Percentiles rank a stretch among this genome's conserved stretches.
These are phyloP conservation scores for Tenthredo scrophulariae DNA, from an alignment of 2,888 invertebrate genomes.

Conservation along the genomic window DNA sequence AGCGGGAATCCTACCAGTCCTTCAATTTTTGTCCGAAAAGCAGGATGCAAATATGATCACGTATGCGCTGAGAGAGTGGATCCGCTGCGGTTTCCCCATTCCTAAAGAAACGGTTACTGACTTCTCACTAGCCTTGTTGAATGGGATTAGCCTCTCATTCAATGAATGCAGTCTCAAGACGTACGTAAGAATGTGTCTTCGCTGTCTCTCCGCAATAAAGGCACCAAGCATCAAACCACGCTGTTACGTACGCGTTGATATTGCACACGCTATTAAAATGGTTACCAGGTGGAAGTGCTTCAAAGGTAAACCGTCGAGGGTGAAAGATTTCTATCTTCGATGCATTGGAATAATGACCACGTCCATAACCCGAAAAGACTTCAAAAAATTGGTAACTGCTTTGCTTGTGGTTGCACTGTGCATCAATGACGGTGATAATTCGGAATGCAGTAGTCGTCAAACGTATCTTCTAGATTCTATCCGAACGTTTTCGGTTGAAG, in stretches of 20 bases:
- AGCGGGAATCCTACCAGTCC: neutral
- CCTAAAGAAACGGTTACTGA: neutral
- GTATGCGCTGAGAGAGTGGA: neutral
- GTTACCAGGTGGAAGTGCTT: neutral
- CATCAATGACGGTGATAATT: conserved; percentile 21
- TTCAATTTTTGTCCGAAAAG: neutral
- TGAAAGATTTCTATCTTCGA: conserved; percentile 22
- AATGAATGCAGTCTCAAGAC: neutral
- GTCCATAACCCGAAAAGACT: neutral
- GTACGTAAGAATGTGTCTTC: neutral
- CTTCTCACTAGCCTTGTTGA: neutral
- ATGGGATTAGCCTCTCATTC: neutral
- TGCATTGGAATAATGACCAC: conserved; percentile 29
- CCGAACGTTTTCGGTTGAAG: conserved; percentile 45
- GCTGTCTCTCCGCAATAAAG: neutral
- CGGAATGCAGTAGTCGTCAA: conserved; percentile 29
- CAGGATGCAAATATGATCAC: neutral
- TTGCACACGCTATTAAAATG: neutral
- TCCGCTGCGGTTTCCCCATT: neutral
- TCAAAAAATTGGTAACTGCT: conserved; percentile 18
- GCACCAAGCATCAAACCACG: neutral
- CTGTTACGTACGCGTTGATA: neutral
- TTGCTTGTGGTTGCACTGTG: conserved; percentile 24
- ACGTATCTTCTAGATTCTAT: conserved; percentile 15
- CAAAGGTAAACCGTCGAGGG: neutral